These are phyloP conservation scores for Gallinago media DNA, from an alignment of 2,113 vertebrate genomes.

Conservation along the genomic window DNA sequence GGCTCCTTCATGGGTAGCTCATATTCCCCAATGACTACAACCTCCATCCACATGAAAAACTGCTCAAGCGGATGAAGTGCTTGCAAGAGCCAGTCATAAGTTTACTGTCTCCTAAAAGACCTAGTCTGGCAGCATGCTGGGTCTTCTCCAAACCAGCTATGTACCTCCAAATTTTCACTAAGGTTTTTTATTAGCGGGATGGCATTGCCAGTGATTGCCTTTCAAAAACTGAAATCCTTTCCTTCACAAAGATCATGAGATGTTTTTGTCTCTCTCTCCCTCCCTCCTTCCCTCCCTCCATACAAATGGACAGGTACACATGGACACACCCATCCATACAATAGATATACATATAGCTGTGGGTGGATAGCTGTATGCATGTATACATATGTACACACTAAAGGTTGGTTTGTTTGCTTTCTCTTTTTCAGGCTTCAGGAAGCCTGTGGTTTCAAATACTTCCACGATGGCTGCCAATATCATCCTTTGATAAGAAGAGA, in stretches of 20 bases:
- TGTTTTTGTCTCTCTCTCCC: background rate
- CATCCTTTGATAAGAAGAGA: background rate
- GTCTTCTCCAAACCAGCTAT: background rate
- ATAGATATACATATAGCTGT: background rate
- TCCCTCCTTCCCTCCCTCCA: background rate
- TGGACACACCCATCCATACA: accelerated
- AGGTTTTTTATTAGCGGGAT: background rate
- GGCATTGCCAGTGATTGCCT: background rate
- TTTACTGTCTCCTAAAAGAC: background rate
- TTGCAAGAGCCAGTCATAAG: background rate
- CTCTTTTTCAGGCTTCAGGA: background rate
- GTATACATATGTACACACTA: background rate
- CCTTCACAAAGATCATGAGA: background rate
- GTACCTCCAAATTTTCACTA: background rate
- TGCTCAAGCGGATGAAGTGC: background rate
- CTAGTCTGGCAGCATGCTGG: background rate
- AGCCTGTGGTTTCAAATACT: background rate
- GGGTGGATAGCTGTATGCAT: background rate
- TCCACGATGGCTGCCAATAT: background rate
- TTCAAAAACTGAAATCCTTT: background rate
- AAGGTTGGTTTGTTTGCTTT: background rate
- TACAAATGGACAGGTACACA: background rate
- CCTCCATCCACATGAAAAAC: background rate
- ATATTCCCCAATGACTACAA: background rate
- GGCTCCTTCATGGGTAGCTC: background rate